These are phyloP conservation scores for Actinopyga echinites DNA, from an alignment of 53 echinoderm and acorn worm genomes.

Conservation along the genomic window DNA sequence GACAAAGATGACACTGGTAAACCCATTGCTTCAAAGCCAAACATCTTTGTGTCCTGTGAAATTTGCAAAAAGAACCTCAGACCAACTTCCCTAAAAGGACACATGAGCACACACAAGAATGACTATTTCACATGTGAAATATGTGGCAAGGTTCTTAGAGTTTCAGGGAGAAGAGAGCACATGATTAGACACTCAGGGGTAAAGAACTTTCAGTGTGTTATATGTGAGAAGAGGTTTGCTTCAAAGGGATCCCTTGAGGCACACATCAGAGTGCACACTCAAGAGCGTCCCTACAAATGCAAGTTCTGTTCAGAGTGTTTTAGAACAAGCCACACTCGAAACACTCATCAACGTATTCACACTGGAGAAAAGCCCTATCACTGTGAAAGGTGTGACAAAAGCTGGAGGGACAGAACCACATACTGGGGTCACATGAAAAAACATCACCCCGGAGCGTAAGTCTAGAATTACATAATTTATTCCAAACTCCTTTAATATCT, in stretches of 20 bases:
- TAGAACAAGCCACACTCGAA: constrained; percentile 4
- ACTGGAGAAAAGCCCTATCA: constrained; percentile 35
- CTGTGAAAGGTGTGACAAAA: constrained; percentile 22
- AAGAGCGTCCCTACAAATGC: constrained; percentile 33
- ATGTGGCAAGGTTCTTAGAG: constrained; percentile 7
- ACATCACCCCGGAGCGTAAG: constrained; percentile 46
- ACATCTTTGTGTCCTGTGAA: constrained; percentile 5
- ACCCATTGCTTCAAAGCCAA: neutral
- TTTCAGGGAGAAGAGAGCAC: neutral
- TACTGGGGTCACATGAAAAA: constrained; percentile 46
- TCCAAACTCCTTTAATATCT: no score
- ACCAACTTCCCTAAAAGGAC: constrained; percentile 3
- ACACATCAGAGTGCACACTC: constrained; percentile 15
- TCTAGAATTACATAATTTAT: neutral
- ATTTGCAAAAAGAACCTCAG: constrained; percentile 3
- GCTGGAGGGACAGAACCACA: constrained; percentile 32
- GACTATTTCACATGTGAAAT: constrained; percentile 14
- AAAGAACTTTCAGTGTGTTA: neutral
- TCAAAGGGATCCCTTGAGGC: constrained; percentile 19
- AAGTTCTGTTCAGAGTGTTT: constrained; percentile 5
- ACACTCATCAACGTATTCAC: constrained; percentile 12
- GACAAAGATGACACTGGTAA: neutral
- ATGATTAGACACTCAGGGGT: constrained; percentile 14
- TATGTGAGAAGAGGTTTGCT: neutral
- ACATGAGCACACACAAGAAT: constrained; percentile 22